Evolutionary conservation across 2,113 vertebrate genomes (phyloP).

Genomic region (Bubo blakistoni): DNA sequence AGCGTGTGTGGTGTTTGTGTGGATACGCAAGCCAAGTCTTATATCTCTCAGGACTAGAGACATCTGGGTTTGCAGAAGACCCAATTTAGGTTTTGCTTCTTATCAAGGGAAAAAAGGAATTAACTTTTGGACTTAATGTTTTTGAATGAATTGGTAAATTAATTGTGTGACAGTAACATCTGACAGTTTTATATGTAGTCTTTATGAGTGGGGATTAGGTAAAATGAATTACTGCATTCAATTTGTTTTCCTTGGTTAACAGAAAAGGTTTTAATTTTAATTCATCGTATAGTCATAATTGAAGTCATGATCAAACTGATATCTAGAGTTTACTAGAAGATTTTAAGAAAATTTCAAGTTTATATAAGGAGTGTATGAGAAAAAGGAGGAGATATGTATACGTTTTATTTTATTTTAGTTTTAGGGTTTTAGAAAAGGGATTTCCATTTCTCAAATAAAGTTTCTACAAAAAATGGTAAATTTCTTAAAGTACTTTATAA

Average conservation of each 20-base stretch:
- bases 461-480: neutral
- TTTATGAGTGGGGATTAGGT: neutral
- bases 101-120: neutral
- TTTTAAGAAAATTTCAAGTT: neutral
- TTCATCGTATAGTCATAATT: neutral
- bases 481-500: neutral
- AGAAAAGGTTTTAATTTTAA: neutral
- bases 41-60: neutral
- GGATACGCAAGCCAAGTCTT: neutral
- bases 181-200: neutral
- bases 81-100: neutral
- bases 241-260: neutral
- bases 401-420: neutral
- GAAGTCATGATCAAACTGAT: neutral
- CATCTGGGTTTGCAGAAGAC: neutral
- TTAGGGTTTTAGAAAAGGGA: neutral
- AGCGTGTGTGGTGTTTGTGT: neutral
- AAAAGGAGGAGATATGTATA: neutral
- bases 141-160: neutral
- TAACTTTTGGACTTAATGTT: neutral
- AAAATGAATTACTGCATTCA: neutral
- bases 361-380: neutral
- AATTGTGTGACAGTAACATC: neutral
- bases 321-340: neutral
- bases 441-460: neutral